Evolutionary conservation across 2,113 vertebrate genomes (phyloP), one percentile per base, ranked within the genome.

Genomic region (Paralichthys olivaceus): DNA sequence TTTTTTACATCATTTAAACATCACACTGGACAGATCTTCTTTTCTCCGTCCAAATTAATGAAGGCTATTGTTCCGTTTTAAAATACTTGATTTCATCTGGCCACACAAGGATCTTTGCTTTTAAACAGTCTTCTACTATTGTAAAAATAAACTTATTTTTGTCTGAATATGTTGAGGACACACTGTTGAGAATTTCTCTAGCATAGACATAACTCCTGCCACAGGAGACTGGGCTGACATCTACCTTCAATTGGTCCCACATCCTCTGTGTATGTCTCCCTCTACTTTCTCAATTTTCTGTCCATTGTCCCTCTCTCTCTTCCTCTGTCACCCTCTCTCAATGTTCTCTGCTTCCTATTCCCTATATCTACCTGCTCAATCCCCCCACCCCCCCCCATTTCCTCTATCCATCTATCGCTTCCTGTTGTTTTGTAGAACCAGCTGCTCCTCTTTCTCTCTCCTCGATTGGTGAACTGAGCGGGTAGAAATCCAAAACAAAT

Each of bases 401-500:
- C 34, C 60, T 20, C 64, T 54, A 61, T 70, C 81, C 70, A 66
- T 69, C 78, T 72, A 64, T 77, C 58, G 55, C 59, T 80, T 80
- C 72, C 72, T 62, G 34, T 73, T 74, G 68, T 71, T 77, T 57
- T 76, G 71, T 72, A 74, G 81, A 83, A 77, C 75, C 79, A 81
- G 83, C 84, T 83, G 83, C 72, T 81, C 7, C 51, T 81, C 68
- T 72, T 51, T 74, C 72, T 77, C 57, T 83, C 79, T 57, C 69
- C 71, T 75, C 61, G 67, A 75, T 40, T 79, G 67, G 60, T 69
- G 81, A 77, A 79, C 56, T 74, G 75, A 82, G 71, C 67, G 76
- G 45, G 69, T 85, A 70, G 66, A 77, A n/a, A 49, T 28, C 78
- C 87, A 81, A n/a, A n/a, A n/a, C n/a, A n/a, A 89, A 89, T 84